phyloP scores from a whole-genome alignment of 2,113 vertebrate species.

The Aix galericulata region DNA sequence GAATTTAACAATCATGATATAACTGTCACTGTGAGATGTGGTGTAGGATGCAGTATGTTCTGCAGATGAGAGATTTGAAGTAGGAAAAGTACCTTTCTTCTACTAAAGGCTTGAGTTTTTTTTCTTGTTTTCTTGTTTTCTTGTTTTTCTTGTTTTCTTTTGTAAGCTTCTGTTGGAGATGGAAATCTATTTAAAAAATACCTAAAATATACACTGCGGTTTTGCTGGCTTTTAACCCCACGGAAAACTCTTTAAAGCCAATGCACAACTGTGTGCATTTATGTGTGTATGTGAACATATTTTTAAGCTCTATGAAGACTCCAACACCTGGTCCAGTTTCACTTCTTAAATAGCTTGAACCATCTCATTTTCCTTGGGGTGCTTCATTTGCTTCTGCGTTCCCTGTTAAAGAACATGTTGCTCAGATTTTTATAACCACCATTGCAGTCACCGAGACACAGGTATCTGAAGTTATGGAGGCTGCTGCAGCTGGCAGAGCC shows the following conservation, averaged over 20 bases:
- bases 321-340: neutral
- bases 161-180: neutral
- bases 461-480: neutral
- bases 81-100: neutral
- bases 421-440: neutral
- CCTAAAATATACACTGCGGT: neutral
- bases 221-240: neutral
- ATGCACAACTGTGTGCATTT: rapidly evolving
- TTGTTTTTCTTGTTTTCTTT: too few relatives aligned
- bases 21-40: neutral
- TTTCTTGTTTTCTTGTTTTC: too few relatives aligned
- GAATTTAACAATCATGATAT: neutral
- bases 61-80: neutral
- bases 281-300: rapidly evolving
- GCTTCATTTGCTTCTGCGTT: neutral
- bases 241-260: neutral
- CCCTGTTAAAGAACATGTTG: neutral
- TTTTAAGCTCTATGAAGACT: neutral
- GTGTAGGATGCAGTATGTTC: neutral
- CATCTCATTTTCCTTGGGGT: neutral
- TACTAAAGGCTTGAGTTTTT: neutral
- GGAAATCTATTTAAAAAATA: neutral
- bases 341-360: neutral
- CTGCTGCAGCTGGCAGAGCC: rapidly evolving
- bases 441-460: neutral